Evolutionary conservation across 2,113 vertebrate genomes (phyloP).

Genomic region (Spilogale gracilis): DNA sequence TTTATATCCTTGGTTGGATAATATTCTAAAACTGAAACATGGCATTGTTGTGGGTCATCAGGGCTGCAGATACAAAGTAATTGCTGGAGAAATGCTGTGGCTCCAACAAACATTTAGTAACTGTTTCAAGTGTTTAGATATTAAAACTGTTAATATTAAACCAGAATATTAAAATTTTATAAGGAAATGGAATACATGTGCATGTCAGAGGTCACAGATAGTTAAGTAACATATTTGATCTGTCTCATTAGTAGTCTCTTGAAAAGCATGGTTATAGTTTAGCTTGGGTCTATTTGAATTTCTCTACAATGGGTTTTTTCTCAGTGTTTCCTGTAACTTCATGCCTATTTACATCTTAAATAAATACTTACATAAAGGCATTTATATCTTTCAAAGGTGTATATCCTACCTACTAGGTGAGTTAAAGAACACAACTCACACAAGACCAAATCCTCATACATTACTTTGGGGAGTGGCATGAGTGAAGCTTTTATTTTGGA

Average conservation of each 20-base stretch:
- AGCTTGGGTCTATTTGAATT: neutral
- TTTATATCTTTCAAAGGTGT: neutral
- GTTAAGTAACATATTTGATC: neutral
- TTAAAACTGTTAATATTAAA: neutral
- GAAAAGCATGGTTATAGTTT: neutral
- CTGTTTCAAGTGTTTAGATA: neutral
- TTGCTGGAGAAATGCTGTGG: neutral
- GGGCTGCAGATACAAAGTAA: neutral
- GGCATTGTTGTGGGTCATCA: neutral
- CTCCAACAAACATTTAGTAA: neutral
- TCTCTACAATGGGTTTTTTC: neutral
- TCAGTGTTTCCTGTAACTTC: neutral
- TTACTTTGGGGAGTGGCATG: neutral
- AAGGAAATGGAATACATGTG: neutral
- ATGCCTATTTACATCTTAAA: neutral
- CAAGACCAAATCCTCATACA: neutral
- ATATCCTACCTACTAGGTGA: neutral
- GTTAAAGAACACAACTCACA: neutral
- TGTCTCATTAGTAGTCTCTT: neutral
- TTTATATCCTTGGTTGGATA: neutral
- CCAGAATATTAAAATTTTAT: neutral
- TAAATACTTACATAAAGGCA: neutral
- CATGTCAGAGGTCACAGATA: neutral
- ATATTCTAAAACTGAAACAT: neutral
- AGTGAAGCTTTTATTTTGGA: neutral